phyloP scores from a whole-genome alignment of 2,113 vertebrate genomes.

The Siniperca chuatsi region DNA sequence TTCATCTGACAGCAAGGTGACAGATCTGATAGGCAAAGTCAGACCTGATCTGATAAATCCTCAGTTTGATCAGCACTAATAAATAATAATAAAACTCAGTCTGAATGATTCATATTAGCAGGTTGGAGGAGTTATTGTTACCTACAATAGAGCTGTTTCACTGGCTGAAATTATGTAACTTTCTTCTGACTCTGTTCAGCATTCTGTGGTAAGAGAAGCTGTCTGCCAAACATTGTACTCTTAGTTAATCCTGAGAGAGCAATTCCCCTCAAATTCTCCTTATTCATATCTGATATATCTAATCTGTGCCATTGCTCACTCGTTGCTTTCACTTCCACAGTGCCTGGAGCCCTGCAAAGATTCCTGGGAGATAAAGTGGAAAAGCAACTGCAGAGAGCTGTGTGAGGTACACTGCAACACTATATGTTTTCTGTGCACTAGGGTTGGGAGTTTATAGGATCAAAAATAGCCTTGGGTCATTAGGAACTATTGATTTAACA shows the following conservation, averaged over 20 bases:
- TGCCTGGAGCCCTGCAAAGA: slow-evolving; percentile 95
- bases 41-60: background rate
- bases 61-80: background rate
- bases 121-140: background rate
- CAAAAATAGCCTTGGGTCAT: background rate
- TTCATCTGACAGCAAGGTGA: background rate
- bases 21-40: background rate
- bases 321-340: slow-evolving; percentile 70
- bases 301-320: background rate
- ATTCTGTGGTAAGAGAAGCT: background rate
- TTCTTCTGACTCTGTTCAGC: background rate
- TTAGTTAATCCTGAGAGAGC: background rate
- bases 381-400: slow-evolving; percentile 87
- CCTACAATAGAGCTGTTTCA: background rate
- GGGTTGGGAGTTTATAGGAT: background rate
- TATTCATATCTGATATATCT: background rate
- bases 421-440: background rate
- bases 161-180: background rate
- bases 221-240: background rate
- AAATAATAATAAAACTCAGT: background rate
- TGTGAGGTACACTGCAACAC: slow-evolving; percentile 61
- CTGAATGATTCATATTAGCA: background rate
- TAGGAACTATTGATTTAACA: background rate
- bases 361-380: slow-evolving; percentile 86
- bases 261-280: background rate